Percentiles rank a stretch among this genome's conserved stretches.
These are phyloP conservation scores for Dromiciops gliroides DNA, from an alignment of 2,113 vertebrate genomes.

Conservation along the genomic window DNA sequence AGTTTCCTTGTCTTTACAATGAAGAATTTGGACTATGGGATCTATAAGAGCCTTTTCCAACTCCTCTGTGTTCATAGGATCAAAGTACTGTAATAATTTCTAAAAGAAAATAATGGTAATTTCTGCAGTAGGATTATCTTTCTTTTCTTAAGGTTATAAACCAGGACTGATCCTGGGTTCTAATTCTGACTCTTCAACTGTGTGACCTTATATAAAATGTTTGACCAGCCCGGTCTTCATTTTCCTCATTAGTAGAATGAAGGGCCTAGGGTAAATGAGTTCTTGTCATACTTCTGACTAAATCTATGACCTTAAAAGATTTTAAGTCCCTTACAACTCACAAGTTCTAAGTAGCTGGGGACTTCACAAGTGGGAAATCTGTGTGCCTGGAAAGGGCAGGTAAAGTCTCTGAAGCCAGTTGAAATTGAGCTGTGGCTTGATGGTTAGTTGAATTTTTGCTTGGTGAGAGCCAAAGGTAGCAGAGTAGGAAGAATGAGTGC, in stretches of 20 bases:
- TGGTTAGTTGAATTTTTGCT: conserved; percentile 10
- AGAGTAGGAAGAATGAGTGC: conserved; percentile 34
- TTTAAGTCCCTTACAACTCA: not conserved
- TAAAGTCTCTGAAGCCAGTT: not conserved
- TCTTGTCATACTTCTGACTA: not conserved
- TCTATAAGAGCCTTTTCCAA: not conserved
- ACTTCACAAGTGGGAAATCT: not conserved
- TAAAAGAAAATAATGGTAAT: not conserved
- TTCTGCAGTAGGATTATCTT: not conserved
- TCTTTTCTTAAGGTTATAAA: not conserved
- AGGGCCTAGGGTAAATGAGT: not conserved
- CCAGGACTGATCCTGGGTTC: not conserved
- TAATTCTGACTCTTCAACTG: not conserved
- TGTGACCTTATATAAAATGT: not conserved
- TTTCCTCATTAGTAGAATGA: not conserved
- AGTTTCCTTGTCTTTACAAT: not conserved
- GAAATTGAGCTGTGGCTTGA: not conserved
- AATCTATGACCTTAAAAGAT: not conserved
- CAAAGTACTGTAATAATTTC: not conserved
- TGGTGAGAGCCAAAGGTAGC: not conserved
- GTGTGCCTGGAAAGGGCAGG: not conserved
- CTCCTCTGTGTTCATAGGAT: not conserved
- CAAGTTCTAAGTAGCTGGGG: not conserved
- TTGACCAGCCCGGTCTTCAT: not conserved
- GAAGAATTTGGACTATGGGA: not conserved